phyloP scores from a whole-genome alignment of 2,888 invertebrate species.

The Uropetala carovei region DNA sequence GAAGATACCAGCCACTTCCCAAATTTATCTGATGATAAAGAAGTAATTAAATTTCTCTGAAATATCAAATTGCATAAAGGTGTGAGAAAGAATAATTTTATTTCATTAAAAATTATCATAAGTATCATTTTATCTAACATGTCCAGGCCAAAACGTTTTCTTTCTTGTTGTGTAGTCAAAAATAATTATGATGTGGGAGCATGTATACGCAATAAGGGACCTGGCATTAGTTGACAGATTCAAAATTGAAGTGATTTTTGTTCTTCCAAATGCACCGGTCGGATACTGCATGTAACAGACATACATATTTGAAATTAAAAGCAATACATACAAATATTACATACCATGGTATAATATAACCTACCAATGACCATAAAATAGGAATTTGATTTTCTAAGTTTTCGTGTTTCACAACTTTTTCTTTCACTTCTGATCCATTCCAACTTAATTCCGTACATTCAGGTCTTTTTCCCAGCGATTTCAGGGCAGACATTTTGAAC shows the following conservation, averaged over 20 bases:
- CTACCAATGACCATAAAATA: background rate
- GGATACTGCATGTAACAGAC: background rate
- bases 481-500: too few relatives aligned
- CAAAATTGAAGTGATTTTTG: background rate
- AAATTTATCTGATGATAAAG: conserved; percentile 4
- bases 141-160: conserved; percentile 14
- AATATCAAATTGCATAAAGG: background rate
- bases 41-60: conserved; percentile 31
- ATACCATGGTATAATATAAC: background rate
- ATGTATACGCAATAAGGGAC: conserved; percentile 6
- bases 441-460: background rate
- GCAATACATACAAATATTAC: background rate
- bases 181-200: background rate
- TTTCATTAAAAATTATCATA: background rate
- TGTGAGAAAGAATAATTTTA: background rate
- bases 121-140: background rate
- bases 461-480: background rate
- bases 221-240: background rate
- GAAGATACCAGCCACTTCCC: conserved; percentile 6
- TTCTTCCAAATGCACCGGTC: background rate
- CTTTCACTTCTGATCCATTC: background rate
- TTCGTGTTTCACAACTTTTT: background rate
- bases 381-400: too few relatives aligned
- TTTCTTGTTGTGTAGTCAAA: background rate
- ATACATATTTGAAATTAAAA: background rate